A percentile compares a stretch with the other conserved stretches of the same genome.
phyloP scores from a whole-genome alignment of 2,113 vertebrate species.

The Pterocles burchelli region DNA sequence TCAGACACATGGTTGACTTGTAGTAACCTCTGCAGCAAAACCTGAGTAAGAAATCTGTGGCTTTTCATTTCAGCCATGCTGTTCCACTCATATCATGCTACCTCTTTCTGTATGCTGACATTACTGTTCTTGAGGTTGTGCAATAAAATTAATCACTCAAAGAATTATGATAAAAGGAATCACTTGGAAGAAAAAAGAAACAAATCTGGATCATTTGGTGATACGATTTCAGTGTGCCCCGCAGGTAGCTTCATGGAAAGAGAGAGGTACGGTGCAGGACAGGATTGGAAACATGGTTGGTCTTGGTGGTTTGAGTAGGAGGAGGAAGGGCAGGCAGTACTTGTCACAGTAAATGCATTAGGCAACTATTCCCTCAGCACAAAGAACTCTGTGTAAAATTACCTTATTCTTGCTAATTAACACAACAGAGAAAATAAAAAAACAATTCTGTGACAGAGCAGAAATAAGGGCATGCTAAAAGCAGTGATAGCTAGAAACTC shows the following conservation, averaged over 20 bases:
- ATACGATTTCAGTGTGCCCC: neutral
- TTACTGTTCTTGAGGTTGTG: neutral
- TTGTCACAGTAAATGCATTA: neutral
- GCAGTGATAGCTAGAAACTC: neutral
- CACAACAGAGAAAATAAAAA: neutral
- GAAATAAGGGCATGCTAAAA: neutral
- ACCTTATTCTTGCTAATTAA: neutral
- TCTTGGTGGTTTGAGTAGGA: neutral
- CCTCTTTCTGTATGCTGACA: neutral
- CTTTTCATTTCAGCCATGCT: neutral
- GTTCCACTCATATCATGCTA: neutral
- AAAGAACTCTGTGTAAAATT: neutral
- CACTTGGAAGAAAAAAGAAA: neutral
- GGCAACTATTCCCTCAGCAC: neutral
- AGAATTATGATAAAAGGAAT: neutral
- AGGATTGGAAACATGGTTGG: neutral
- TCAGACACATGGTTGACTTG: neutral
- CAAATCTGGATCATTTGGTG: neutral
- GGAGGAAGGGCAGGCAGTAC: neutral
- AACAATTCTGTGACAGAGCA: neutral
- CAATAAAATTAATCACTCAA: neutral
- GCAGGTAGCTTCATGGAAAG: neutral
- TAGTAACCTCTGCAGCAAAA: neutral
- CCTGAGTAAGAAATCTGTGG: neutral
- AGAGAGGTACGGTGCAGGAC: neutral